phyloP scores from a whole-genome alignment of 2,113 vertebrate species.

The Pontoporia blainvillei region DNA sequence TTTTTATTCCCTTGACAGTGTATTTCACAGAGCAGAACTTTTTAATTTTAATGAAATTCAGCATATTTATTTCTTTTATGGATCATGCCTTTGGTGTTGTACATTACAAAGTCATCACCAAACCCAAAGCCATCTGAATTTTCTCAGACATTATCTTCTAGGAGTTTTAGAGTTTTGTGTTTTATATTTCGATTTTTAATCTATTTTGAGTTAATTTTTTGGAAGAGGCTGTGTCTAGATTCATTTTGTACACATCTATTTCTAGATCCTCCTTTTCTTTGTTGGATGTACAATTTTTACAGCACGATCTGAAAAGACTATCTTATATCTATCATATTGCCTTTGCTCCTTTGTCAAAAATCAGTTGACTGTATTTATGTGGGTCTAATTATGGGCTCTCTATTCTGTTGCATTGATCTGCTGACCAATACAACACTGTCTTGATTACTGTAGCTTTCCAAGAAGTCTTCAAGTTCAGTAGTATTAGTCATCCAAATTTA shows the following conservation, averaged over 20 bases:
- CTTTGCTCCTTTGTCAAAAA: background rate
- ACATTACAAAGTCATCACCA: background rate
- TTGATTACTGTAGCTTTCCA: background rate
- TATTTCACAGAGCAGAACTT: background rate
- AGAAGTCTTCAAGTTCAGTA: background rate
- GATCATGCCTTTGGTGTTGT: background rate
- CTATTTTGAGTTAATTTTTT: background rate
- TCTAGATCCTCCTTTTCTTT: background rate
- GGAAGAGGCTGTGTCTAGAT: background rate
- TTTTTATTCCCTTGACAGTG: background rate
- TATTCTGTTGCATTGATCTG: background rate
- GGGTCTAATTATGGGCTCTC: background rate
- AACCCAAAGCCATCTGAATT: background rate
- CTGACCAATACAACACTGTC: background rate
- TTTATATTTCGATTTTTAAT: background rate
- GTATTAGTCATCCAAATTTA: background rate
- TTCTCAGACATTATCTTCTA: background rate
- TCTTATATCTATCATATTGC: background rate
- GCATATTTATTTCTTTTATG: background rate
- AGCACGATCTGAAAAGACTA: background rate
- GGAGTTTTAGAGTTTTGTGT: background rate
- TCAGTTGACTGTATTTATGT: background rate
- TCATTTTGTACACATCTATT: background rate
- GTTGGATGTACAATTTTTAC: background rate
- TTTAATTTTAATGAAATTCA: background rate